phyloP scores from a whole-genome alignment of 2,113 vertebrate species.

The Sprattus sprattus region DNA sequence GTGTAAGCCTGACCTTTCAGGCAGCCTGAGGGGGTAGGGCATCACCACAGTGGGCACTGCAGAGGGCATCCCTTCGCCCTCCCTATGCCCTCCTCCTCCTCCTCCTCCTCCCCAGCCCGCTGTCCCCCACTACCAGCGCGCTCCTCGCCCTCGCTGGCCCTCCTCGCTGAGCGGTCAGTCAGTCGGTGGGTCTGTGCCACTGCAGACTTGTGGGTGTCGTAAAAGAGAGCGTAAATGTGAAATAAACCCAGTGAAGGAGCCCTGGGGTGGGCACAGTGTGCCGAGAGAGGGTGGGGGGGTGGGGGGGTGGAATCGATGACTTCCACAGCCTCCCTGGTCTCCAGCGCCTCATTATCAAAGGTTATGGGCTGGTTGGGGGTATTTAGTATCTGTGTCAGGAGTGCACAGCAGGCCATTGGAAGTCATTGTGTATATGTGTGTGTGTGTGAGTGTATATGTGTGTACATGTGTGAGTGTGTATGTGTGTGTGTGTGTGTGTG shows the following conservation, averaged over 20 bases:
- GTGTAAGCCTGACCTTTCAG: constrained; percentile 13
- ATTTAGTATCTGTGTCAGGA: constrained; percentile 8
- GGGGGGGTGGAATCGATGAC: constrained; percentile 7
- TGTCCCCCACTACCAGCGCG: neutral
- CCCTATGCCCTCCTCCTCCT: neutral
- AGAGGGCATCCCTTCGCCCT: neutral
- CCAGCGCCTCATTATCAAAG: constrained; percentile 15
- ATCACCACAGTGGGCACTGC: neutral
- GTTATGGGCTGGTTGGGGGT: constrained; percentile 10
- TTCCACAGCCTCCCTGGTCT: constrained; percentile 2
- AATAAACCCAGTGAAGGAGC: neutral
- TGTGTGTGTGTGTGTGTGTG: neutral
- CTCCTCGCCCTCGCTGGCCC: neutral
- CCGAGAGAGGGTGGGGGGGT: neutral
- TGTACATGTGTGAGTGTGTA: constrained; percentile 15
- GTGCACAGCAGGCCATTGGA: constrained; percentile 17
- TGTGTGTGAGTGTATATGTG: constrained; percentile 16
- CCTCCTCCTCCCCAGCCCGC: neutral
- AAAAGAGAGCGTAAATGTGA: constrained; percentile 14
- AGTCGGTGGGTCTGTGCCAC: neutral
- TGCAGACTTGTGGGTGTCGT: constrained; percentile 3
- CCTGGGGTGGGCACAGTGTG: neutral
- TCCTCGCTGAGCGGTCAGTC: neutral
- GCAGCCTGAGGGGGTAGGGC: neutral
- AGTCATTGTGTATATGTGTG: constrained; percentile 14